phyloP scores from a whole-genome alignment of 1,140 invertebrate genomes.

The Camponotus vicinus region DNA sequence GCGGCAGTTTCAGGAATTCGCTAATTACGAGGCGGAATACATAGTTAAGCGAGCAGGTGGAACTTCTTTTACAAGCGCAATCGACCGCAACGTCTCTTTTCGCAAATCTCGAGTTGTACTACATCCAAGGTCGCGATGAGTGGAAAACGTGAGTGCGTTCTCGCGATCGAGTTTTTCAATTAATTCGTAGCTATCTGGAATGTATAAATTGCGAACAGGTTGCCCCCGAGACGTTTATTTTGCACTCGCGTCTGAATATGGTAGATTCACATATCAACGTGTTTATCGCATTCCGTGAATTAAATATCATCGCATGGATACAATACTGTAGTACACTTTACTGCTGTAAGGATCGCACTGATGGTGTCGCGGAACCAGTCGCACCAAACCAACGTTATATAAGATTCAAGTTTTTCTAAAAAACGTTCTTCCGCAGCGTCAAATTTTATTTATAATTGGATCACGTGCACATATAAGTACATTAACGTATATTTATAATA shows the following conservation, averaged over 20 bases:
- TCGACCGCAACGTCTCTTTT: not conserved
- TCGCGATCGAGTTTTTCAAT: conserved; percentile 31
- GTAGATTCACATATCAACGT: conserved; percentile 61
- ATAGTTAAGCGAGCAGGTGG: not conserved
- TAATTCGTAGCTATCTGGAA: not conserved
- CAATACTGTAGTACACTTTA: conserved; percentile 71
- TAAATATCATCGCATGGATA: conserved; percentile 67
- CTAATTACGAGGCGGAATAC: conserved; percentile 24
- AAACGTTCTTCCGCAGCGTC: not conserved
- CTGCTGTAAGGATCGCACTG: conserved; percentile 5
- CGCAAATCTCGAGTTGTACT: not conserved
- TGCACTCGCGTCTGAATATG: conserved; percentile 11
- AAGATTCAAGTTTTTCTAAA: not conserved
- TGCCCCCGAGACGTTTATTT: conserved; percentile 59
- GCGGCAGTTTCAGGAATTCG: not conserved
- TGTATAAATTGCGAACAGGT: conserved; percentile 57
- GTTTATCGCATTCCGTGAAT: conserved; percentile 71
- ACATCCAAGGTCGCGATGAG: not conserved
- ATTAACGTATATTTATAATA: not conserved
- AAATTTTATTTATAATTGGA: conserved; percentile 18
- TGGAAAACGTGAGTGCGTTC: not conserved
- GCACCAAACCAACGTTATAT: not conserved
- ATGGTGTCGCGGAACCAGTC: not conserved
- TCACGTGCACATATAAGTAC: too few species aligned
- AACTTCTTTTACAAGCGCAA: not conserved